A percentile compares a stretch with the other conserved stretches of the same genome.
Evolutionary conservation across 2,113 vertebrate genomes (phyloP).

Genomic region (Indicator maculatus): DNA sequence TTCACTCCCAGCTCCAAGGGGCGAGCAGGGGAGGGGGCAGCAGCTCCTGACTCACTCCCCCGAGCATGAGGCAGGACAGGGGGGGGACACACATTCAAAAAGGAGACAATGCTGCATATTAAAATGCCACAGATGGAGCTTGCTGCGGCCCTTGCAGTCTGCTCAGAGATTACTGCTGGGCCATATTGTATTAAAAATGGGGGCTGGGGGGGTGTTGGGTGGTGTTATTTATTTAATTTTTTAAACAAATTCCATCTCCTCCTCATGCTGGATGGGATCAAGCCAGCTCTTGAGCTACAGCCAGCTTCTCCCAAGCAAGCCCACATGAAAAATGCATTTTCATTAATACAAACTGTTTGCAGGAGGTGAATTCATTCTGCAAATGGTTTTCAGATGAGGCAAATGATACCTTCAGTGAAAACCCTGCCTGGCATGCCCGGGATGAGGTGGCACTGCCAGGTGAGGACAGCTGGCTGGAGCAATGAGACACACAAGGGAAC

Average conservation of each 20-base stretch:
- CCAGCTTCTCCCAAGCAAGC: constrained; percentile 43
- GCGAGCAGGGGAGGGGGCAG: constrained; percentile 60
- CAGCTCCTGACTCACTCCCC: constrained; percentile 22
- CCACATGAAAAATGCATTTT: constrained; percentile 68
- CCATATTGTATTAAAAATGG: constrained; percentile 60
- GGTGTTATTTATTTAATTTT: constrained; percentile 73
- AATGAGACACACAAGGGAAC: not conserved
- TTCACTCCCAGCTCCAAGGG: constrained; percentile 28
- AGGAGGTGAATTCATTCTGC: constrained; percentile 77
- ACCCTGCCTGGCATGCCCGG: not conserved
- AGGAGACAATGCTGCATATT: constrained; percentile 65
- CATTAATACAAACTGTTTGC: constrained; percentile 79
- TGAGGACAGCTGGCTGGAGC: not conserved
- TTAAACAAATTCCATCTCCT: constrained; percentile 66
- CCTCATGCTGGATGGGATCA: constrained; percentile 67
- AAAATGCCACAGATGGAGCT: constrained; percentile 59
- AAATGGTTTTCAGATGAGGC: constrained; percentile 70
- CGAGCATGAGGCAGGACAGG: constrained; percentile 24
- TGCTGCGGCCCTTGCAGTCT: constrained; percentile 31
- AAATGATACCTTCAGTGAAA: constrained; percentile 52
- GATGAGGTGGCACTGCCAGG: not conserved
- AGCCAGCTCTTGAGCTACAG: constrained; percentile 65
- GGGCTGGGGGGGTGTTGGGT: not conserved
- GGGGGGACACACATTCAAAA: not conserved
- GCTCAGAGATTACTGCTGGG: constrained; percentile 42